Evolutionary conservation across 2,113 vertebrate species (phyloP).

Genomic region (Astur gentilis): DNA sequence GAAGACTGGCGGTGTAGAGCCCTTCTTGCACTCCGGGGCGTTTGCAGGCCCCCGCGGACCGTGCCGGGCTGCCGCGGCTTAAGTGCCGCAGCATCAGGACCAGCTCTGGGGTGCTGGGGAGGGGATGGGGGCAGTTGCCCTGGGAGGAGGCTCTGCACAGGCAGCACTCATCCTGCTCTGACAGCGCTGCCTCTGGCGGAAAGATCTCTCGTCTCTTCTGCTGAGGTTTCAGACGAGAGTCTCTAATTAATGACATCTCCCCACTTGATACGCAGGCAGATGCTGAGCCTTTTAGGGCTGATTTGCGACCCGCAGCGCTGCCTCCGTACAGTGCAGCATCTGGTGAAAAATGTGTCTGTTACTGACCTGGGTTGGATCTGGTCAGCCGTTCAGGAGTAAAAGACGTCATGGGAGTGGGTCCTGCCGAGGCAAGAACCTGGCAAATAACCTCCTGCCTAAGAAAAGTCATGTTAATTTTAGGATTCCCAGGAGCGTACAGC

Average conservation of each 20-base stretch:
- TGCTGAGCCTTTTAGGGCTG: slow-evolving; percentile 13
- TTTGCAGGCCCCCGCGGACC: not conserved
- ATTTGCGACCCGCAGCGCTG: not conserved
- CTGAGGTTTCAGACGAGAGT: not conserved
- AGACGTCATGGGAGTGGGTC: not conserved
- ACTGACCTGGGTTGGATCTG: not conserved
- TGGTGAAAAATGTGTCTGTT: not conserved
- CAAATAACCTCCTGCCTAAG: not conserved
- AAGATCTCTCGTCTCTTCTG: not conserved
- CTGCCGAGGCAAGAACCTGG: not conserved
- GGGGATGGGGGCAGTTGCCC: not conserved
- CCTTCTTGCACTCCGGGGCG: fast-evolving
- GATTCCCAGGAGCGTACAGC: not conserved
- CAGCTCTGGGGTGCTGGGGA: not conserved
- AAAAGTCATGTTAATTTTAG: not conserved
- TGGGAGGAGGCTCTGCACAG: not conserved
- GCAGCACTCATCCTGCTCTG: not conserved
- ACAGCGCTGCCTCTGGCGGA: not conserved
- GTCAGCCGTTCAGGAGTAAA: fast-evolving
- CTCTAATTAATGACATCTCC: slow-evolving; percentile 23
- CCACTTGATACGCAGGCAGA: not conserved
- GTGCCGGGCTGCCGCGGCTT: fast-evolving
- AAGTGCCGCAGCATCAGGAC: fast-evolving
- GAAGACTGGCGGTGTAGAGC: not conserved
- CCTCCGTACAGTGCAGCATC: not conserved